Evolutionary conservation across 2,888 invertebrate species (phyloP).

Genomic region (Lysandra coridon): DNA sequence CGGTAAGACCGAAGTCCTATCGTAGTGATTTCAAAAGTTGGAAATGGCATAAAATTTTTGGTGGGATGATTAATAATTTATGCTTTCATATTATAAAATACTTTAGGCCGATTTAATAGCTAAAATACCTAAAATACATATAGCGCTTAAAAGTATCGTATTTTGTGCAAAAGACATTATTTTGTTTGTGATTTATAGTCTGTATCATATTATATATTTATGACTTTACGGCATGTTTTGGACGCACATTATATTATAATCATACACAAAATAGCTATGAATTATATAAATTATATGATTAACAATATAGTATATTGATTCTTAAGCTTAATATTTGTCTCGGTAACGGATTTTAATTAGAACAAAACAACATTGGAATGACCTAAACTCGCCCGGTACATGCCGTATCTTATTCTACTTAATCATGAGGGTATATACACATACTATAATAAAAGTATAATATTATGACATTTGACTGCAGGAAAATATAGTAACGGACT

Average conservation of each 20-base stretch:
- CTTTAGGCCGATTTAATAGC: neutral
- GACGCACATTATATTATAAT: neutral
- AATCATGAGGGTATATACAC: neutral
- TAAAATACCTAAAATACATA: neutral
- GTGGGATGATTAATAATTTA: neutral
- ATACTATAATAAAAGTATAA: neutral
- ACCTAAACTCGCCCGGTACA: neutral
- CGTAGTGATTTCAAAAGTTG: too few species aligned
- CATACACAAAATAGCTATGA: neutral
- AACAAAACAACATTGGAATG: slow-evolving; percentile 17
- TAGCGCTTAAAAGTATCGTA: neutral
- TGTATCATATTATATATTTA: too few species aligned
- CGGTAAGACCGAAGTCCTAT: too few species aligned
- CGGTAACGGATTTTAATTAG: slow-evolving; percentile 2
- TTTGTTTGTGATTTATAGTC: neutral
- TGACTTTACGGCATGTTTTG: neutral
- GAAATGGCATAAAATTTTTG: neutral
- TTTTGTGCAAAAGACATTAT: neutral
- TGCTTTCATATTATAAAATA: neutral
- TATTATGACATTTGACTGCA: neutral
- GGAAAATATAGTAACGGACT: neutral
- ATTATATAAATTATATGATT: neutral
- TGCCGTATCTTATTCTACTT: neutral
- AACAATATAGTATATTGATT: neutral
- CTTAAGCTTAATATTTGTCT: neutral